Evolutionary conservation across 1,140 invertebrate genomes (phyloP), one percentile per base, ranked within the genome.

Genomic region (Argopecten irradians): DNA sequence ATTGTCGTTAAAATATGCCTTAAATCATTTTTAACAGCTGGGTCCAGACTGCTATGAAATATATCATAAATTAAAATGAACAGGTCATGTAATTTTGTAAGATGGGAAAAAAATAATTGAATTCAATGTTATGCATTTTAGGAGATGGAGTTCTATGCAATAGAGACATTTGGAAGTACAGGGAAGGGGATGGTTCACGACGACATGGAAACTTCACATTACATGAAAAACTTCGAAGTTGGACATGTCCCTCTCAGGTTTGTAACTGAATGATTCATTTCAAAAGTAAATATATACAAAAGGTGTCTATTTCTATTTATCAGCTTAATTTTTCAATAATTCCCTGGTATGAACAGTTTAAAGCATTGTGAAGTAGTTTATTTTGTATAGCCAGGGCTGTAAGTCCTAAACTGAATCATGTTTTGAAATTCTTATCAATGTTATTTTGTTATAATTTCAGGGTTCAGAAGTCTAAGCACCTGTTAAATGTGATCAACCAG

Each of bases 151-250:
- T 98, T 99, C 94, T 99, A 99, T 96, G 99, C 99, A 0, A 99
- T 99, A 91, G 99, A 99, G 96, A 99, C 99, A 0, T 99, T 99
- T 95, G 99, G 99, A 11, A 99, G 98, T 3, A 99, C 99, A 19
- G 99, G 99, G 5, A 97, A 97, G 91, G 99, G 99, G 19, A 96
- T 98, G 86, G 99, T 99, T 0, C 98, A 99, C 95, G 99, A 99
- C 95, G 99, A 99, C 95, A 99, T 99, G 98, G 99, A 99, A 94
- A 98, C 98, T 90, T 99, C 99, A 39, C 99, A 99, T 96, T 99
- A 99, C 94, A 99, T 99, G 99, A 99, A 99, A 95, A 99, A 99
- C 94, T 99, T 98, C 96, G 99, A 99, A 93, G 97, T 97, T 95
- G 97, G 98, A 89, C 98, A 98, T 96, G 98, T 99, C 82, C 98